A percentile compares a stretch with the other conserved stretches of the same genome.
Conservation (phyloP, 53 echinoderm and acorn worm species). For the Zoroaster sp. region DNA sequence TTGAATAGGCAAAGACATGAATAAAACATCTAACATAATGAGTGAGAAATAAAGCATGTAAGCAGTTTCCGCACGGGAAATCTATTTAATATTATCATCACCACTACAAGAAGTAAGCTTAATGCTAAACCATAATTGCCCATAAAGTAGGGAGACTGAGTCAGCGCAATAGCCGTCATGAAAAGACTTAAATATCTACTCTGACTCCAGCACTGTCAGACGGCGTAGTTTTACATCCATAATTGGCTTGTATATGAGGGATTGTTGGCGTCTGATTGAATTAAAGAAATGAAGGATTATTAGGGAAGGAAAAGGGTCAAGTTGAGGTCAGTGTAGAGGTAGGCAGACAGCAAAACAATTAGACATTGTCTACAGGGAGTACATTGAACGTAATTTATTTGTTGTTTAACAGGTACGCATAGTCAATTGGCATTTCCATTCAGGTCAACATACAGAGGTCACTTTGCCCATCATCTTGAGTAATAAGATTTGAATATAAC, state of each 20-base stretch:
- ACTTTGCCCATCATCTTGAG: neutral
- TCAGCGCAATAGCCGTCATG: neutral
- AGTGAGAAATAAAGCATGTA: neutral
- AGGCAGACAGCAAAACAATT: neutral
- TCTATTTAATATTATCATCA: neutral
- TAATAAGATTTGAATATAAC: no score
- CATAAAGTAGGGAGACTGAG: neutral
- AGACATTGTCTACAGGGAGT: slow-evolving; percentile 7
- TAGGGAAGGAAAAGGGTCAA: neutral
- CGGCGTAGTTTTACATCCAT: neutral
- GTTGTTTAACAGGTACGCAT: neutral
- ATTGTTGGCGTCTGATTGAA: neutral
- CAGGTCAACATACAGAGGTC: neutral
- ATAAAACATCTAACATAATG: neutral
- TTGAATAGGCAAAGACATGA: neutral
- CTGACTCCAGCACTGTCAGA: no score
- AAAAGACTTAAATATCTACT: neutral
- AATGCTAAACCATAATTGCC: neutral
- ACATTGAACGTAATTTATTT: neutral
- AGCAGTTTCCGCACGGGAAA: neutral
- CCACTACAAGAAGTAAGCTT: neutral
- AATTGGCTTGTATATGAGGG: neutral
- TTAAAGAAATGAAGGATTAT: slow-evolving; percentile 23
- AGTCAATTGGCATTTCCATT: neutral
- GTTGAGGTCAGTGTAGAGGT: neutral